Percentiles rank a stretch among this genome's conserved stretches.
Conservation (phyloP, 1,140 invertebrate genomes). For the Carposina sasakii region DNA sequence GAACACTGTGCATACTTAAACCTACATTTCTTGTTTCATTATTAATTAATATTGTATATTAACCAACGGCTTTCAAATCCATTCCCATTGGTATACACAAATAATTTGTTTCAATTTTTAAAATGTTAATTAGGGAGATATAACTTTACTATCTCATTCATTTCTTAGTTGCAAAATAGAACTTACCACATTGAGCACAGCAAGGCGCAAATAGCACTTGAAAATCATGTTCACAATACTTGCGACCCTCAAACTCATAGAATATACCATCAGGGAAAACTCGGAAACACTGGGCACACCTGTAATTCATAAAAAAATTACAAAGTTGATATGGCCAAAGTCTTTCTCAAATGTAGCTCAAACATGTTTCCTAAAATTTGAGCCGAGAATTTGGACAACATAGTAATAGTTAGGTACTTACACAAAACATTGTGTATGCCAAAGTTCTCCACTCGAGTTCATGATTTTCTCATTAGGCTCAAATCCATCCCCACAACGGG, state of each 20-base stretch:
- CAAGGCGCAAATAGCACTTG: conserved; percentile 98
- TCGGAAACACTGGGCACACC: conserved; percentile 98
- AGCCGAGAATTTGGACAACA: conserved; percentile 74
- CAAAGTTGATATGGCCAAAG: no score
- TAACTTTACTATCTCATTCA: no score
- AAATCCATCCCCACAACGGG: conserved; percentile 94
- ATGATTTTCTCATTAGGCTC: conserved; percentile 98
- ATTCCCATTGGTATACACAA: no score
- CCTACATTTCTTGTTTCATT: no score
- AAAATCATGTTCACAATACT: conserved; percentile 99
- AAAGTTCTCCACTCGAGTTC: conserved; percentile 97
- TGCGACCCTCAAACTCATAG: conserved; percentile 99
- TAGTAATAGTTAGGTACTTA: conserved; percentile 83
- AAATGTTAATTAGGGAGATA: no score
- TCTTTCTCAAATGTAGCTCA: background rate
- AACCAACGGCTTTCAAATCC: no score
- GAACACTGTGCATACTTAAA: no score
- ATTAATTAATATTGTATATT: no score
- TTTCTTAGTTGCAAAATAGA: no score
- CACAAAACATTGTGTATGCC: conserved; percentile 99
- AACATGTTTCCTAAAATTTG: background rate
- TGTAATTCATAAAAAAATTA: conserved; percentile 65
- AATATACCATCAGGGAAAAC: conserved; percentile 98
- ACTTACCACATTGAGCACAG: conserved; percentile 96
- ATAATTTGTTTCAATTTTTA: no score